These are phyloP conservation scores for Parazoanthus swiftii DNA, from an alignment of 92 coral and sea anemone genomes.

Conservation along the genomic window DNA sequence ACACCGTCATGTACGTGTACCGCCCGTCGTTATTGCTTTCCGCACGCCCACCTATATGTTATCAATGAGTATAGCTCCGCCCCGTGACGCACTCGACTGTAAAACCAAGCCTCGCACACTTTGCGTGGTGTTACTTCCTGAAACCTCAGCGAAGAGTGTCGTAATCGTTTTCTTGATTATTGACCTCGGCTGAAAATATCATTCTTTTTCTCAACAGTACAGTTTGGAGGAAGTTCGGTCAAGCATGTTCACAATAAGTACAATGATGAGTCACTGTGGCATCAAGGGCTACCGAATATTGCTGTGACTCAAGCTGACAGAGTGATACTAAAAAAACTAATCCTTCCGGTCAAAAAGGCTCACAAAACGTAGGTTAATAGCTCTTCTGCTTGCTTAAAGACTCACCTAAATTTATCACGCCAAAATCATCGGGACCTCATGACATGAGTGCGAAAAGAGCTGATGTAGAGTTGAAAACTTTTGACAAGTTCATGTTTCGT, in stretches of 20 bases:
- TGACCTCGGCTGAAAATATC: neutral
- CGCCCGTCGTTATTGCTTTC: slow-evolving; percentile 1
- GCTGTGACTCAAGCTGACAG: neutral
- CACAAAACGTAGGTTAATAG: slow-evolving; percentile 13
- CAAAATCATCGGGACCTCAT: neutral
- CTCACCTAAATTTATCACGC: neutral
- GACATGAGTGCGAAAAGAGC: neutral
- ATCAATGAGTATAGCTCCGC: neutral
- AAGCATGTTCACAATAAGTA: too few relatives aligned
- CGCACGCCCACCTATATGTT: slow-evolving; percentile 12
- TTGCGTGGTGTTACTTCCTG: neutral
- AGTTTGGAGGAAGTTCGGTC: neutral
- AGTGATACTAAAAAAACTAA: neutral
- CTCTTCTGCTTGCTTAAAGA: slow-evolving; percentile 1
- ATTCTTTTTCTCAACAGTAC: neutral
- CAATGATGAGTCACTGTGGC: neutral
- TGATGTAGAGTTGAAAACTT: neutral
- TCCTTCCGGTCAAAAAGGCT: neutral
- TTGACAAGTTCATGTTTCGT: neutral
- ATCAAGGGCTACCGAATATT: too few relatives aligned
- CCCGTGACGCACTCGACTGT: neutral
- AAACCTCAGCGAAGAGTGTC: neutral
- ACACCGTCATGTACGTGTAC: neutral
- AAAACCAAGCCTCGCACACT: neutral
- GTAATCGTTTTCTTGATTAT: neutral